Percentiles rank a stretch among this genome's conserved stretches.
phyloP scores from a whole-genome alignment of 2,113 vertebrate species.

The Arvicanthis niloticus region DNA sequence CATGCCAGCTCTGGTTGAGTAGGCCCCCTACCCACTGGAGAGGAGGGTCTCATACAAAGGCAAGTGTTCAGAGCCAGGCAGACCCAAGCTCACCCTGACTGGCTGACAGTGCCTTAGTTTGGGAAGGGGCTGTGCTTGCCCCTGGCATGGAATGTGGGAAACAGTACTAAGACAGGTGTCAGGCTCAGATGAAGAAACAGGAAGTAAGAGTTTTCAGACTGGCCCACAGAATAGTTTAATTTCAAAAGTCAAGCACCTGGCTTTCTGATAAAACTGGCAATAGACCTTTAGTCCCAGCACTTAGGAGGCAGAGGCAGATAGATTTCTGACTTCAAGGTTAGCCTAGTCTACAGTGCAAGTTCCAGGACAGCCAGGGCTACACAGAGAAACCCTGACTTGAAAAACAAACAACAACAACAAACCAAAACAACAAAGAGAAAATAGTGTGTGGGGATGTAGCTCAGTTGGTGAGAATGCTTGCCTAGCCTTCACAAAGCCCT shows the following conservation, averaged over 20 bases:
- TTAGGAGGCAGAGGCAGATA: too few relatives aligned
- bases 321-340: too few relatives aligned
- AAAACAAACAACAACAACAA: too few relatives aligned
- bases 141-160: neutral
- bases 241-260: constrained; percentile 17
- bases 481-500: too few relatives aligned
- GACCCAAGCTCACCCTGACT: neutral
- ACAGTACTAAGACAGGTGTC: neutral
- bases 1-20: constrained; percentile 21
- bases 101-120: neutral
- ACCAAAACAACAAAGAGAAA: neutral
- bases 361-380: too few relatives aligned
- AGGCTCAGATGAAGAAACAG: neutral
- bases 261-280: neutral
- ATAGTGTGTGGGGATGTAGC: neutral
- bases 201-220: neutral
- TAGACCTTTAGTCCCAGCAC: too few relatives aligned
- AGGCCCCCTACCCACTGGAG: neutral
- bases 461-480: neutral
- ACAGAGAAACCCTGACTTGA: too few relatives aligned
- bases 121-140: neutral
- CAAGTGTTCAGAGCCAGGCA: neutral
- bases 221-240: neutral
- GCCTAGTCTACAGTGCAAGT: too few relatives aligned
- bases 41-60: neutral